phyloP scores from a whole-genome alignment of 2,888 invertebrate genomes.

The Dioctria linearis region DNA sequence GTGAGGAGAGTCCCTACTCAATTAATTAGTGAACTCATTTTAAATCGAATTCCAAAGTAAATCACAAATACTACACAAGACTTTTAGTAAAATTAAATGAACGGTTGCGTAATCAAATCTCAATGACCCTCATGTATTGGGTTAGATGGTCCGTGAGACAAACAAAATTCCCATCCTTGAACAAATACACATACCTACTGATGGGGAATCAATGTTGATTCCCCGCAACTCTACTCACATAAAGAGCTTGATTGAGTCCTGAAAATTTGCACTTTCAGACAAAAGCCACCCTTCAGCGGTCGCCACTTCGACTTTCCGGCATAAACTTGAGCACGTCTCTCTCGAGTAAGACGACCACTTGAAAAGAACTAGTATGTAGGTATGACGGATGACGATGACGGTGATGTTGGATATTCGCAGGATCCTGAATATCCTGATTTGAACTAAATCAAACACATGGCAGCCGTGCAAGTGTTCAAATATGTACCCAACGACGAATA shows the following conservation, averaged over 20 bases:
- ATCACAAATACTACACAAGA: neutral
- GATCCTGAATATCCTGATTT: neutral
- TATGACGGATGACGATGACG: too few species aligned
- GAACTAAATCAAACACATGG: conserved; percentile 45
- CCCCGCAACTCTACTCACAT: neutral
- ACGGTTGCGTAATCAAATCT: conserved; percentile 24
- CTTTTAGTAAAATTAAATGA: conserved; percentile 34
- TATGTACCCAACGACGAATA: neutral
- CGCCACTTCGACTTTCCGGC: conserved; percentile 27
- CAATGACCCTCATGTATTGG: neutral
- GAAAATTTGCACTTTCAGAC: conserved; percentile 16
- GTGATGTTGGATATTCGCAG: neutral
- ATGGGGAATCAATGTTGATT: conserved; percentile 20
- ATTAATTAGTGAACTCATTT: neutral
- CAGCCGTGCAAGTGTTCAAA: conserved; percentile 45
- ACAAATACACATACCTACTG: neutral
- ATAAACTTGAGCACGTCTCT: conserved; percentile 41
- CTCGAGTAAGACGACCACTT: conserved; percentile 12
- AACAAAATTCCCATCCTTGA: neutral
- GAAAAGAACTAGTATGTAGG: neutral
- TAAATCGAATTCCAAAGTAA: neutral
- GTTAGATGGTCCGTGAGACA: conserved; percentile 41
- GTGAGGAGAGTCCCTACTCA: too few species aligned
- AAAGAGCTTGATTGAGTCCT: neutral
- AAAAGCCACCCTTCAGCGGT: neutral